Evolutionary conservation across 2,113 vertebrate species (phyloP).

Genomic region (Gasterosteus aculeatus): DNA sequence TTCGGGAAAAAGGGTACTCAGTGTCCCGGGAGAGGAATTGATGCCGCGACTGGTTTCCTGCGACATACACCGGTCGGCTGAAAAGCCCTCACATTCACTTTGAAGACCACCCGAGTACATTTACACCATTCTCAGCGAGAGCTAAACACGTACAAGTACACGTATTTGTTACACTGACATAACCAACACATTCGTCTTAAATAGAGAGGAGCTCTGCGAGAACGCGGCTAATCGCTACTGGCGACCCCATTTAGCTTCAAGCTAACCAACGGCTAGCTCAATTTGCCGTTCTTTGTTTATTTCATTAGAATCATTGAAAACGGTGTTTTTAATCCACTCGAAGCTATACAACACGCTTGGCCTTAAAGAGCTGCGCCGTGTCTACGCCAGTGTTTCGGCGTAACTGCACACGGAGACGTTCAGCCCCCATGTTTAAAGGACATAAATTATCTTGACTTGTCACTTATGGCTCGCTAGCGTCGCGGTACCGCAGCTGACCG

Average conservation of each 20-base stretch:
- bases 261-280: constrained; percentile 50
- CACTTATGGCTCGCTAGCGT: constrained; percentile 71
- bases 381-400: neutral
- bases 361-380: neutral
- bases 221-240: constrained; percentile 29
- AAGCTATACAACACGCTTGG: neutral
- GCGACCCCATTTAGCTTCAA: constrained; percentile 8
- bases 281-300: constrained; percentile 39
- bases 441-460: constrained; percentile 64
- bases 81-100: constrained; percentile 20
- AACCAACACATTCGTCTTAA: neutral
- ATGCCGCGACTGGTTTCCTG: constrained; percentile 64
- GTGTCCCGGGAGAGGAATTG: constrained; percentile 51
- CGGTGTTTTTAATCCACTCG: neutral
- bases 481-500: constrained; percentile 58
- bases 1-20: constrained; percentile 9
- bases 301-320: constrained; percentile 6
- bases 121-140: neutral
- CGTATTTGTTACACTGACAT: neutral
- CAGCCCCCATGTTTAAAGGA: constrained; percentile 45
- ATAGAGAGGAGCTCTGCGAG: neutral
- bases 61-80: constrained; percentile 68
- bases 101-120: constrained; percentile 16
- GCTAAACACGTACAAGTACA: neutral
- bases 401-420: neutral